Evolutionary conservation across 2,888 invertebrate genomes (phyloP).

Genomic region (Lasioglossum zephyrum): DNA sequence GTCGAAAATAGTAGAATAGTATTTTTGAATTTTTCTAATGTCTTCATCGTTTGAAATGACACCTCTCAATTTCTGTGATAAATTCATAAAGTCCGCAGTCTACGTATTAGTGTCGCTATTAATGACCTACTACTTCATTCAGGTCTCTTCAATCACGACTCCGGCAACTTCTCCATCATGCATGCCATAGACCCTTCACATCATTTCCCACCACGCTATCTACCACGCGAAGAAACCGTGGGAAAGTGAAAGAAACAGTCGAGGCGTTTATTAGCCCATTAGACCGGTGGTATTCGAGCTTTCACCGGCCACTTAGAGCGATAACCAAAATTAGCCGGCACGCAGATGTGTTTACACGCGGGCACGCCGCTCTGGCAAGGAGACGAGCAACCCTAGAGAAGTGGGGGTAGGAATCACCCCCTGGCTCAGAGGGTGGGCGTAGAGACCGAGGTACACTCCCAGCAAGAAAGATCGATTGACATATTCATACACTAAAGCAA

Average conservation of each 20-base stretch:
- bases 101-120: neutral
- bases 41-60: no score
- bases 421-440: neutral
- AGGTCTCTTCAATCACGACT: neutral
- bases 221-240: neutral
- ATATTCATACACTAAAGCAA: neutral
- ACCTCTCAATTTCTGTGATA: no score
- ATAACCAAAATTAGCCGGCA: slow-evolving; percentile 65
- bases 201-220: neutral
- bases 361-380: neutral
- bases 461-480: neutral
- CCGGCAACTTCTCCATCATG: neutral
- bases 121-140: neutral
- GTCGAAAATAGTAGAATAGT: no score
- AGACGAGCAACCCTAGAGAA: neutral
- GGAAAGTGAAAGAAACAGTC: neutral
- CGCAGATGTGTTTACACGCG: slow-evolving; percentile 69
- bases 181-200: neutral
- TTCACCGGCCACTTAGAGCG: slow-evolving; percentile 35
- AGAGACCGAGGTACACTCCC: neutral
- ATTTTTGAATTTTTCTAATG: no score
- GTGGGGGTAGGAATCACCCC: neutral
- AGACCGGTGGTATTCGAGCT: slow-evolving; percentile 17
- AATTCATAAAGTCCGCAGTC: no score
- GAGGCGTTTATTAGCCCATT: slow-evolving; percentile 11